Conservation (phyloP, 2,888 invertebrate genomes). For the Hoplodrina blanda region DNA sequence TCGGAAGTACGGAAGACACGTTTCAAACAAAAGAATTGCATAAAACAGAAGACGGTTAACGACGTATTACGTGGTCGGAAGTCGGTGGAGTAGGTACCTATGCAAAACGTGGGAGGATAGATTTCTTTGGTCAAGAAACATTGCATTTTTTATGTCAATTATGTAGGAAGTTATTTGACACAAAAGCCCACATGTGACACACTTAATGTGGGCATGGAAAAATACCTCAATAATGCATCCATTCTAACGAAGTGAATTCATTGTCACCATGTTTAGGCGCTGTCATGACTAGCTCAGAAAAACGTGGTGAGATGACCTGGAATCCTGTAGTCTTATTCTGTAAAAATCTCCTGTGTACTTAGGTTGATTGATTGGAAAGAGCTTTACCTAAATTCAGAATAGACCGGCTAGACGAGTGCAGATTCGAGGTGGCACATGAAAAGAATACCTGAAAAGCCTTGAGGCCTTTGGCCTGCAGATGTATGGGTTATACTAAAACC, state of each 20-base stretch:
- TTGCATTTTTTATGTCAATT: slow-evolving; percentile 29
- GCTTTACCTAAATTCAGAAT: no score
- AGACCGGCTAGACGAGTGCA: no score
- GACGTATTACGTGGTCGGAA: slow-evolving; percentile 17
- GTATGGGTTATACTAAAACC: no score
- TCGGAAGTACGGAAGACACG: slow-evolving; percentile 1
- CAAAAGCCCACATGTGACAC: slow-evolving; percentile 18
- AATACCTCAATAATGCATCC: background rate
- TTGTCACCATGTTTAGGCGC: background rate
- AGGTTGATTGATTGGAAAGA: no score
- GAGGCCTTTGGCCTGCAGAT: no score
- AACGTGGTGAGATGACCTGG: no score
- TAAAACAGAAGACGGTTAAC: slow-evolving; percentile 21
- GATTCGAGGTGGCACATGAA: no score
- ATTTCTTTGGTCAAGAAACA: slow-evolving; percentile 39
- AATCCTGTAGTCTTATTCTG: no score
- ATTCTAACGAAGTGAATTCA: background rate
- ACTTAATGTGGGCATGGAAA: background rate
- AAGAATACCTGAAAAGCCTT: no score
- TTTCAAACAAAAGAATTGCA: slow-evolving; percentile 33
- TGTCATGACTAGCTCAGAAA: no score
- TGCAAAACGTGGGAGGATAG: slow-evolving; percentile 34
- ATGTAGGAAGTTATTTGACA: slow-evolving; percentile 14
- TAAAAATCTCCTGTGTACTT: no score
- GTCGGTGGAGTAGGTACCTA: background rate